A percentile compares a stretch with the other conserved stretches of the same genome.
These are phyloP conservation scores for Shargacucullia verbasci DNA, from an alignment of 2,888 invertebrate species.

Conservation along the genomic window DNA sequence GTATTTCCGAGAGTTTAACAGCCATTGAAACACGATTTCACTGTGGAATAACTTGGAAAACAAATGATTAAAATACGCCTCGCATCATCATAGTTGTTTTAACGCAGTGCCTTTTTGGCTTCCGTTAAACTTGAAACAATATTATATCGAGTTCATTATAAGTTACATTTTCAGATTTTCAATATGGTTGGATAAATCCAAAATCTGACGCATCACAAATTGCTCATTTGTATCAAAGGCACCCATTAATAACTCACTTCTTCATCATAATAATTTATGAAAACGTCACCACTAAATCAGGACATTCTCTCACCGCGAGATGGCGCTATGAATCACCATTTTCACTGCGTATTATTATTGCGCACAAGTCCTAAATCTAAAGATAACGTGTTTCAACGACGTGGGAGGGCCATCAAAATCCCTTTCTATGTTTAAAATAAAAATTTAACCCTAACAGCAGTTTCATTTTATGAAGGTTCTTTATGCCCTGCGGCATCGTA, in stretches of 20 bases:
- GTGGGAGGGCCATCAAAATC: constrained; percentile 85
- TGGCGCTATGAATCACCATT: constrained; percentile 65
- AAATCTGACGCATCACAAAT: constrained; percentile 17
- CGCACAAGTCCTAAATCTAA: constrained; percentile 81
- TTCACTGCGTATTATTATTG: constrained; percentile 71
- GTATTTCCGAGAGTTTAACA: too few relatives aligned
- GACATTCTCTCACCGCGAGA: constrained; percentile 41
- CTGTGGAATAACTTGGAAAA: too few relatives aligned
- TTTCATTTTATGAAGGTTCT: constrained; percentile 79
- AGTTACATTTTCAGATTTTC: too few relatives aligned
- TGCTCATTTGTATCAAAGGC: constrained; percentile 38
- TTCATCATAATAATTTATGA: constrained; percentile 62
- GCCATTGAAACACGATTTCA: too few relatives aligned
- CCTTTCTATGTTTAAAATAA: constrained; percentile 89
- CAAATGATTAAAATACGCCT: too few relatives aligned
- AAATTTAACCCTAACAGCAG: constrained; percentile 85
- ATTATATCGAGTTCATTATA: too few relatives aligned
- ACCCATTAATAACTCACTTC: constrained; percentile 51
- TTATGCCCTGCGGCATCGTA: constrained; percentile 72
- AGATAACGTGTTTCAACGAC: constrained; percentile 79
- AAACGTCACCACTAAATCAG: constrained; percentile 71
- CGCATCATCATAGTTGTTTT: too few relatives aligned
- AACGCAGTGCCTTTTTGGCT: too few relatives aligned
- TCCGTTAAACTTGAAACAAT: too few relatives aligned
- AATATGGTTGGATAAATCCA: neutral